Evolutionary conservation across 30 jellyfish, hydroid and myxozoan genomes (phyloP).

Genomic region (Pseudorhiza aurosa): DNA sequence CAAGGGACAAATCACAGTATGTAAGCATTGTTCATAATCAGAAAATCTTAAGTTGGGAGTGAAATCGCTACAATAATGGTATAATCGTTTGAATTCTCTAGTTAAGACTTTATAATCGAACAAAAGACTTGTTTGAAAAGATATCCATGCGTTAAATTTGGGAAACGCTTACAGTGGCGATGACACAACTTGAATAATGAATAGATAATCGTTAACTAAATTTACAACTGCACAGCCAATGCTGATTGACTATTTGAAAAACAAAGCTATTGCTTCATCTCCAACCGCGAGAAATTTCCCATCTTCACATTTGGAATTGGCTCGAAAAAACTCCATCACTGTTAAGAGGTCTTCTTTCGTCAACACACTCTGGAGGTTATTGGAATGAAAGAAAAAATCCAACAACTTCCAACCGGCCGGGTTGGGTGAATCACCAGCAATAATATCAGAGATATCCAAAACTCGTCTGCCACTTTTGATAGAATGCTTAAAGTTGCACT

Average conservation of each 20-base stretch:
- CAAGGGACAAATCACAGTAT: no score
- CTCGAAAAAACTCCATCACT: conserved; percentile 46
- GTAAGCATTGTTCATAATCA: no score
- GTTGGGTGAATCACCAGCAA: background rate
- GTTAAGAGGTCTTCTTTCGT: background rate
- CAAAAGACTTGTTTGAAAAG: no score
- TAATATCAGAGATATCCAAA: conserved; percentile 48
- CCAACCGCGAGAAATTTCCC: conserved; percentile 33
- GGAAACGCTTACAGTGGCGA: no score
- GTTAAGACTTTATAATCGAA: no score
- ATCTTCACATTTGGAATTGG: conserved; percentile 7
- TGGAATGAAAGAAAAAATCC: conserved; percentile 70
- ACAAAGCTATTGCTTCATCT: conserved; percentile 27
- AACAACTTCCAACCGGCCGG: conserved; percentile 43
- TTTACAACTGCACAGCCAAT: no score
- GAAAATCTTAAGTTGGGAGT: no score
- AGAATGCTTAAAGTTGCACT: conserved; percentile 20
- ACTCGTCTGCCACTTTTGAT: conserved; percentile 38
- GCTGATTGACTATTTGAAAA: conserved; percentile 9
- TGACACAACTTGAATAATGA: no score
- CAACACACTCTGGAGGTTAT: conserved; percentile 9
- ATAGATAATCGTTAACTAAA: no score
- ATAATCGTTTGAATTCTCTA: no score
- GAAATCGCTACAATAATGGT: no score
- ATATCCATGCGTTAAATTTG: no score